Evolutionary conservation across 2,113 vertebrate genomes (phyloP), one percentile per base, ranked within the genome.

Genomic region (Nothoprocta perdicaria): DNA sequence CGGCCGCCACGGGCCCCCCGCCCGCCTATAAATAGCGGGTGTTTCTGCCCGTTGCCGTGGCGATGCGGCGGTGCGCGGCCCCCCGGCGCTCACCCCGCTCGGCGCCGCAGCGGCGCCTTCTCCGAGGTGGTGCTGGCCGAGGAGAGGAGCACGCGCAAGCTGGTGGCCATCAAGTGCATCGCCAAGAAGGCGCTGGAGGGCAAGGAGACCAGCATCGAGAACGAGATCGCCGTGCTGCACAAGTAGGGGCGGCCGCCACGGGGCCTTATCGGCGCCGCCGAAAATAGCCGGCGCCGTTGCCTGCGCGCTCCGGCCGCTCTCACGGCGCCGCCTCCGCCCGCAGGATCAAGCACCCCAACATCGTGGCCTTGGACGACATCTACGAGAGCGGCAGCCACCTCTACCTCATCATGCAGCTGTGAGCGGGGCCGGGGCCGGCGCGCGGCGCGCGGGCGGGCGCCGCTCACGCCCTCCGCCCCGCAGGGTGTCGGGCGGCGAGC

Each of bases 351-450:
- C 99, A 99, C 55, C 97, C 98, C 94, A 99, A 99, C 96, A 99
- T 99, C 0, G 99, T 99, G 43, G 99, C 99, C 74, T 97, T 99
- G 98, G 99, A 99, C 95, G 99, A 99, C 88, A 99, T 99, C 90
- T 99, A 98, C 6, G 99, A 99, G 97, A 99, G 98, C 71, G 97
- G 98, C 94, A 98, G 98, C 38, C 99, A 99, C 95, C 99, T 99
- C 95, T 99, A 99, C 98, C 99, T 99, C 97, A 97, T 99, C 98
- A 99, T 99, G 99, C 99, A 99, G 97, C 98, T 99, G 99, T 99
- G 95, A 99, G 99, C 98, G 84, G 57, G 17, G 12, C n/a, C 1
- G 10, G 67, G 26, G 6, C 29, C 48, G 76, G 12, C 29, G 1
- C 21, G 12, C 14, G 41, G 41, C 41, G 41, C 10, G 22, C 50